Conservation (phyloP, 92 coral and sea anemone species). For the Blastomussa wellsi region DNA sequence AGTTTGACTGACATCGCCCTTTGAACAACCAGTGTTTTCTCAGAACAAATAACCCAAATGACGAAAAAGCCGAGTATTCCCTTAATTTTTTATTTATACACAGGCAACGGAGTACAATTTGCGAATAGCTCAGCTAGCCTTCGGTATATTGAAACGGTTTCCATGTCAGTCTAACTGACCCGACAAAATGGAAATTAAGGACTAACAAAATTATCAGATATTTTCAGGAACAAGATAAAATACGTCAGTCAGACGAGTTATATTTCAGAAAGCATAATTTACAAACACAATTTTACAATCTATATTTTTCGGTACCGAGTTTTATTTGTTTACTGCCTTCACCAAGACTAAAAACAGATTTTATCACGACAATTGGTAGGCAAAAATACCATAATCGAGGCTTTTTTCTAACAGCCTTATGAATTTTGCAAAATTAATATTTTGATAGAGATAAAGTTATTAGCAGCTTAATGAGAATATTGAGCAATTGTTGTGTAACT, state of each 20-base stretch:
- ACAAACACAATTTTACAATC: neutral
- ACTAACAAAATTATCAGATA: neutral
- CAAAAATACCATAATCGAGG: neutral
- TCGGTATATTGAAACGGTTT: neutral
- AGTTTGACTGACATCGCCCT: neutral
- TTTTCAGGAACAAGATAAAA: neutral
- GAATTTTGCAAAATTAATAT: conserved; percentile 15
- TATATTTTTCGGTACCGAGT: neutral
- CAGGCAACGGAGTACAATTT: neutral
- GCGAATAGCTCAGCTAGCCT: neutral
- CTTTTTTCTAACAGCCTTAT: neutral
- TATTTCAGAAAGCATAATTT: neutral
- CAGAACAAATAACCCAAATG: neutral
- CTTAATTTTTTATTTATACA: too few relatives aligned
- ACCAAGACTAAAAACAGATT: neutral
- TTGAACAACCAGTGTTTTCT: neutral
- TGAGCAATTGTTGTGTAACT: neutral
- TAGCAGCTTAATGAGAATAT: conserved; percentile 15
- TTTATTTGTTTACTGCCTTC: neutral
- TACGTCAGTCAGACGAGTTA: neutral
- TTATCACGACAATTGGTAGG: neutral
- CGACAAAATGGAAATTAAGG: neutral
- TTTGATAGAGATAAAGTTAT: conserved; percentile 16
- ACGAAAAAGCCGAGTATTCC: neutral
- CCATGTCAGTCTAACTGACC: neutral